phyloP scores from a whole-genome alignment of 2,113 vertebrate species.

The Dipodomys stephensi region DNA sequence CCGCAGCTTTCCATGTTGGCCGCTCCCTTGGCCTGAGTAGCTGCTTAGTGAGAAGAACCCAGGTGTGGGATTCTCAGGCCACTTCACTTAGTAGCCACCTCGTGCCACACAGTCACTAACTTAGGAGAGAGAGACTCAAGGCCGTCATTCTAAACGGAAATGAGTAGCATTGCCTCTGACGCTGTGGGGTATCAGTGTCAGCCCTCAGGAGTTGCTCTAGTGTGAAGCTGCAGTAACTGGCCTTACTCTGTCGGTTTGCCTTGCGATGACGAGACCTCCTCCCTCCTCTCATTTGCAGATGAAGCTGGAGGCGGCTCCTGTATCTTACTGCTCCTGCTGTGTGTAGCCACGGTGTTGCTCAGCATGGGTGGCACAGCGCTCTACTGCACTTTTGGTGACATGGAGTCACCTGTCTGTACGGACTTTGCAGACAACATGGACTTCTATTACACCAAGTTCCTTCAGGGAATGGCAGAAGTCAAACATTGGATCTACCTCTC shows the following conservation, averaged over 20 bases:
- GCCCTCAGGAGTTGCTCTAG: background rate
- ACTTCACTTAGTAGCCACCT: too few species aligned
- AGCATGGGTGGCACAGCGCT: conserved; percentile 95
- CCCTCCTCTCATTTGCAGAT: conserved; percentile 86
- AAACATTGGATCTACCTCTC: conserved; percentile 92
- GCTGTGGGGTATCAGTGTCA: background rate
- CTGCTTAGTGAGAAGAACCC: too few species aligned
- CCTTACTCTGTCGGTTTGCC: background rate
- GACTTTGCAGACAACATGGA: conserved; percentile 95
- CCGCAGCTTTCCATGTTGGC: too few species aligned
- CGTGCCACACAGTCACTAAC: too few species aligned
- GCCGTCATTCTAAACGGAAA: too few species aligned
- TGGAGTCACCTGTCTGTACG: conserved; percentile 93
- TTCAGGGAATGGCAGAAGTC: conserved; percentile 88
- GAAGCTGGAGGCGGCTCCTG: conserved; percentile 94
- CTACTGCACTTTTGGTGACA: conserved; percentile 94
- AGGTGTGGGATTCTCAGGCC: too few species aligned
- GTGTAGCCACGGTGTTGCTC: conserved; percentile 94
- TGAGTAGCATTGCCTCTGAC: too few species aligned
- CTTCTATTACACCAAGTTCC: conserved; percentile 91
- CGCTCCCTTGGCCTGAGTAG: too few species aligned
- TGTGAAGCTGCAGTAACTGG: background rate
- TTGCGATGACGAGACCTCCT: background rate
- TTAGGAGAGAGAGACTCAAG: too few species aligned
- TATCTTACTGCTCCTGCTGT: conserved; percentile 93